Evolutionary conservation across 2,888 invertebrate species (phyloP), one percentile per base, ranked within the genome.

Genomic region (Autographa pulchrina): DNA sequence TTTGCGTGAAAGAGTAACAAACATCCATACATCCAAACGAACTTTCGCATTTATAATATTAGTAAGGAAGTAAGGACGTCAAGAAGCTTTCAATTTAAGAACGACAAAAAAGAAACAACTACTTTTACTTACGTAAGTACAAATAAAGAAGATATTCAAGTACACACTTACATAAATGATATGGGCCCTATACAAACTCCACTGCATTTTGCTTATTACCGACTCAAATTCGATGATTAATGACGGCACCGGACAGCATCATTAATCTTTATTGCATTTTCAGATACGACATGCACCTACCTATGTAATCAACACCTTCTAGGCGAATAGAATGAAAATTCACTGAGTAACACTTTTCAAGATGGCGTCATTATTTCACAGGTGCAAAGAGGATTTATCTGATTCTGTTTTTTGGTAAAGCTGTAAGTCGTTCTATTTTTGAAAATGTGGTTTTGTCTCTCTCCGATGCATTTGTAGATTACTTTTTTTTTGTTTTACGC

Each of bases 191-290:
- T 59, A n/a, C 48, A 56, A 65, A 65, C 43, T 54, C 38, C 54
- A 9, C 52, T 32, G 25, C 25, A 25, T 63, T 72, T 66, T 64
- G 81, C 71, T 71, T 60, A 67, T 68, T 70, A 68, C 43, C 11
- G 69, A 68, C 69, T 71, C 64, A 75, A 78, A 80, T 81, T 74
- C 31, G 32, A 63, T 83, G 77, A 82, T 83, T 78, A 66, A 83
- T 83, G 71, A 68, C 52, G 58, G 56, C 32, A 31, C 38, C 25
- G 41, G 62, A n/a, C 54, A 58, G 20, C 52, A 54, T 70, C 72
- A 81, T 81, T 81, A 74, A 77, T 80, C 74, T 72, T 74, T 68
- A 77, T 68, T 59, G 48, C 16, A 43, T 8, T 31, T 72, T 52
- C 68, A 52, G 62, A 70, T 68, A 73, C 52, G 69, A 71, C 62